Evolutionary conservation across 2,113 vertebrate genomes (phyloP), one percentile per base, ranked within the genome.

Genomic region (Phyllopteryx taeniolatus): DNA sequence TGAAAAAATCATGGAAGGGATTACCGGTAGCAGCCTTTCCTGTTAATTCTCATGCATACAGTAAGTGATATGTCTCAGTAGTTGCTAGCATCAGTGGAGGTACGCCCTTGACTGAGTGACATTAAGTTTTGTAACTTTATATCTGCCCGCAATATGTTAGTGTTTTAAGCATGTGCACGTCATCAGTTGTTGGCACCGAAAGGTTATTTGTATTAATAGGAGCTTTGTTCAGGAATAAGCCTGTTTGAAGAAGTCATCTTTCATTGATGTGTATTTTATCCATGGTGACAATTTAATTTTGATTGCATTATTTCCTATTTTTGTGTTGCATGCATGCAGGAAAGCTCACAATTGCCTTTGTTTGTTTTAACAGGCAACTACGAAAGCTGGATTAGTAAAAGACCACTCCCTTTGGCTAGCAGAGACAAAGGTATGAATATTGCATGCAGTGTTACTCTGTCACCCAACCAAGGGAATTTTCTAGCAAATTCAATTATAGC

Each of bases 361-460:
- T 79, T 15, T 79, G 8, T 86, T 85, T 76, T 64, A 2, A 77
- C 83, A 99, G 97, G 93, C 92, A 39, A 90, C 95, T 27, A 90
- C 93, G 79, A 91, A 84, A 76, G 84, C 94, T 75, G 92, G 80
- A 33, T 83, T 95, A 80, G 92, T 89, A 76, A 94, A 88, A 80
- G 95, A 98, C 76, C 93, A 94, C 80, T 95, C 96, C 87, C 91
- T 90, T 76, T 98, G 97, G 97, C 86, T 97, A 53, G 96, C 96
- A 79, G 96, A 99, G 89, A 95, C 94, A 79, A 98, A 99, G 95
- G 97, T 98, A 93, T 84, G 70, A 77, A 33, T 9, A 31, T 43
- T 51, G 62, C 53, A 62, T 64, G 51, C 43, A 65, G 5, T 10
- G 63, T 17, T 67, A 59, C 33, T 54, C 56, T 53, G 35, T 13